These are phyloP conservation scores for Drosophila colorata DNA, from an alignment of 2,888 invertebrate species.

Conservation along the genomic window DNA sequence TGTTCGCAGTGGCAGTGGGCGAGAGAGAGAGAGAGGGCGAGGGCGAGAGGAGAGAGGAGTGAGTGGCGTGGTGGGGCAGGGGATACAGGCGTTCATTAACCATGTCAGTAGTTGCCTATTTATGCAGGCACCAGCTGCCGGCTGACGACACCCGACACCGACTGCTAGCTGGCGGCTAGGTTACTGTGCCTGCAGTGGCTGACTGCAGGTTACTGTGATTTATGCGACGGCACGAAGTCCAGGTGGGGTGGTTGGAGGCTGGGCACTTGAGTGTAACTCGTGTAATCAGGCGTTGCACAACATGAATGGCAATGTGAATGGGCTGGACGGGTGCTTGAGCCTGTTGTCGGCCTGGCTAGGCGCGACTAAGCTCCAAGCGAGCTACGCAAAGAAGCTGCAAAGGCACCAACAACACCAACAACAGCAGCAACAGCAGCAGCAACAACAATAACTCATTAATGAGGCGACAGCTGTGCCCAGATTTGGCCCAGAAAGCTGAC, in stretches of 20 bases:
- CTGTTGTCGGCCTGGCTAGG: conserved; percentile 23
- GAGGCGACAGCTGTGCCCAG: conserved; percentile 56
- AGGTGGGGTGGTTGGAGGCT: neutral
- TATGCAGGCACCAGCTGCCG: conserved; percentile 39
- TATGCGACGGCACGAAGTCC: conserved; percentile 36
- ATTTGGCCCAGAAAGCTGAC: conserved; percentile 20
- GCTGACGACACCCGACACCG: neutral
- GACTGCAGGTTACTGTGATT: conserved; percentile 34
- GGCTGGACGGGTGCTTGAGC: neutral
- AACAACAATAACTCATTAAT: conserved; percentile 69
- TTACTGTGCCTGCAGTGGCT: conserved; percentile 9
- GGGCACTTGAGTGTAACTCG: conserved; percentile 47
- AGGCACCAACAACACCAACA: conserved; percentile 28
- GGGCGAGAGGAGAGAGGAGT: no score
- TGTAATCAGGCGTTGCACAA: conserved; percentile 56
- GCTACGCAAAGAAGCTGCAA: conserved; percentile 29
- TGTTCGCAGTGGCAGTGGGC: neutral
- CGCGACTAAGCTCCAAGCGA: conserved; percentile 32
- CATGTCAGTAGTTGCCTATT: conserved; percentile 53
- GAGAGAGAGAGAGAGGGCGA: no score
- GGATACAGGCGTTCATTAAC: conserved; percentile 52
- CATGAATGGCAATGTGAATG: conserved; percentile 28
- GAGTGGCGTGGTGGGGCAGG: neutral
- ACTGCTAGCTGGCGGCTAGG: neutral
- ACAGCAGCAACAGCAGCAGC: conserved; percentile 20